Percentiles rank a stretch among this genome's conserved stretches.
phyloP scores from a whole-genome alignment of 2,113 vertebrate genomes.

The Chrysochloris asiatica region DNA sequence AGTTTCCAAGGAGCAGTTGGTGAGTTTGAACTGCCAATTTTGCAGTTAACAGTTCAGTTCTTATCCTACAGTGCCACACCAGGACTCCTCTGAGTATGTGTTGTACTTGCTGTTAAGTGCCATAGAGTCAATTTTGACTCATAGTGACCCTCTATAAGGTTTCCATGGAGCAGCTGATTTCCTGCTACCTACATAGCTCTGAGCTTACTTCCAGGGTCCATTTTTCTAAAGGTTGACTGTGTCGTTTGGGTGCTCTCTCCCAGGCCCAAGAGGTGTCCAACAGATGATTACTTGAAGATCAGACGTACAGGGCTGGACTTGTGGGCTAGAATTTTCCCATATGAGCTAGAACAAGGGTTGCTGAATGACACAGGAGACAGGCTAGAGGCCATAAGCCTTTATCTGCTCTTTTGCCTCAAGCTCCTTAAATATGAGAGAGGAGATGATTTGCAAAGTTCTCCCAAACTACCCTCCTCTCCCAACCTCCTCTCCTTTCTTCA shows the following conservation, averaged over 20 bases:
- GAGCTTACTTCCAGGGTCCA: neutral
- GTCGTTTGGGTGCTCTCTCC: neutral
- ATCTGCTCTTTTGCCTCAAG: neutral
- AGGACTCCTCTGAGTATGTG: too few relatives aligned
- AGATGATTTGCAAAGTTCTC: neutral
- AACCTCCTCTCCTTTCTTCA: rapidly evolving
- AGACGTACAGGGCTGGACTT: neutral
- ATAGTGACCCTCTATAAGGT: too few relatives aligned
- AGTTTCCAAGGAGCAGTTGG: too few relatives aligned
- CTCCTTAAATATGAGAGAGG: neutral
- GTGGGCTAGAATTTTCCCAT: rapidly evolving
- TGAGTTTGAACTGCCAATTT: too few relatives aligned
- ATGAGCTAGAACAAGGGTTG: neutral
- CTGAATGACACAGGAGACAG: neutral
- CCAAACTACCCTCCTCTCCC: neutral
- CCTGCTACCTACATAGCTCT: neutral
- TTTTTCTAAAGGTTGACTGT: neutral
- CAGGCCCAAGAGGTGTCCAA: too few relatives aligned
- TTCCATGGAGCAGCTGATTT: too few relatives aligned
- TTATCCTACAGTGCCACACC: too few relatives aligned
- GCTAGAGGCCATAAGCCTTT: neutral
- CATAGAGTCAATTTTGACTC: too few relatives aligned
- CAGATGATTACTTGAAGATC: neutral
- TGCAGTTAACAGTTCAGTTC: too few relatives aligned
- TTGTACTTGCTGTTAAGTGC: too few relatives aligned